A percentile compares a stretch with the other conserved stretches of the same genome.
phyloP scores from a whole-genome alignment of 2,797 vertebrate species.

The Pseudochromis fuscus region DNA sequence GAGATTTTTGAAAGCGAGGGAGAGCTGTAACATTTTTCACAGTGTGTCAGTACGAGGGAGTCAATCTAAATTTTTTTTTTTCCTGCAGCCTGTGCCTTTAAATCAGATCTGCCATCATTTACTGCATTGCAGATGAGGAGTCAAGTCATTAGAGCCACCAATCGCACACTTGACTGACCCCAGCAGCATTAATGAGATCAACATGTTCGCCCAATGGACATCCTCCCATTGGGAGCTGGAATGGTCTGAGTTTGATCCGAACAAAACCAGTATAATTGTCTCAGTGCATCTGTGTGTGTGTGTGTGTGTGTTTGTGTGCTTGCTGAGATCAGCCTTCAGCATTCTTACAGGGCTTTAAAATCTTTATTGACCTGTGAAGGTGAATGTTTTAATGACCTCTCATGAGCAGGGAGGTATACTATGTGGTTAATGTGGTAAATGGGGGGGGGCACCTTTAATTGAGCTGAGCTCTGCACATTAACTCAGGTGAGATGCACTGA shows the following conservation, averaged over 20 bases:
- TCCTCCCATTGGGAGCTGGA: slow-evolving; percentile 38
- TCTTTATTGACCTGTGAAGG: slow-evolving; percentile 82
- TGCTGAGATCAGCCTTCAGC: slow-evolving; percentile 45
- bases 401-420: slow-evolving; percentile 67
- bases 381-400: slow-evolving; percentile 79
- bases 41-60: slow-evolving; percentile 31
- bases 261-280: slow-evolving; percentile 52
- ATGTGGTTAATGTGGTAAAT: slow-evolving; percentile 76
- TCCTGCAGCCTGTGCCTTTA: slow-evolving; percentile 65
- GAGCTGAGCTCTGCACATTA: slow-evolving; percentile 73
- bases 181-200: slow-evolving; percentile 77
- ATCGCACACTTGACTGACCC: slow-evolving; percentile 74
- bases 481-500: slow-evolving; percentile 55
- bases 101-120: slow-evolving; percentile 73
- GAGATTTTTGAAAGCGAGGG: slow-evolving; percentile 51
- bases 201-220: slow-evolving; percentile 67
- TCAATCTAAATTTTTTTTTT: slow-evolving; percentile 55
- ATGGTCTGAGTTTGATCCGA: slow-evolving; percentile 43
- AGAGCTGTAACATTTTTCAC: slow-evolving; percentile 47
- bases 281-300: slow-evolving; percentile 9
- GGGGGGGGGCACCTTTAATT: slow-evolving; percentile 75
- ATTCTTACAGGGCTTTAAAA: slow-evolving; percentile 48
- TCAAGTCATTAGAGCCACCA: slow-evolving; percentile 74
- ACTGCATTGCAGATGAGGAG: slow-evolving; percentile 75
- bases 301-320: slow-evolving; percentile 26